Conservation (phyloP, 2,113 vertebrate species). For the Coturnix japonica region DNA sequence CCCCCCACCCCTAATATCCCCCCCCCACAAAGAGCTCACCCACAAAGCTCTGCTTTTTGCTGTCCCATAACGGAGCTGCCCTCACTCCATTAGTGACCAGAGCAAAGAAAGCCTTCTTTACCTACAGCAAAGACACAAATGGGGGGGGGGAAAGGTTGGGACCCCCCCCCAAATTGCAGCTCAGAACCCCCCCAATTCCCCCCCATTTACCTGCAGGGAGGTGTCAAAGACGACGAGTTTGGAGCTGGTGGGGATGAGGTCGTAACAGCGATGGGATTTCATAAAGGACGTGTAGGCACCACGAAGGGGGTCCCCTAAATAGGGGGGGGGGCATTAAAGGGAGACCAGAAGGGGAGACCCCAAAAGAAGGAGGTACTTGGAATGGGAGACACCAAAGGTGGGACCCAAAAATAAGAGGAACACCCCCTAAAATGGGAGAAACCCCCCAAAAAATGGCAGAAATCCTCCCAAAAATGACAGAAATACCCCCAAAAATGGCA, state of each 20-base stretch:
- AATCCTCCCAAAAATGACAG: no score
- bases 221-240: slow-evolving; percentile 98
- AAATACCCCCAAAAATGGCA: no score
- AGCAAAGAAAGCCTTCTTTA: slow-evolving; percentile 98
- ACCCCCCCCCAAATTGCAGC: no score
- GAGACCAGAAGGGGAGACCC: neutral
- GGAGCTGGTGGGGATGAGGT: slow-evolving; percentile 97
- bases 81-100: slow-evolving; percentile 96
- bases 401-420: no score
- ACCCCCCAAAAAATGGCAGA: no score
- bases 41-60: slow-evolving; percentile 96
- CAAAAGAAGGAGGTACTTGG: no score
- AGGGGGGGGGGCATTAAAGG: no score
- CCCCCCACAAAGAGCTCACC: slow-evolving; percentile 76
- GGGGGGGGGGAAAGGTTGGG: no score
- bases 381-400: no score
- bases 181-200: slow-evolving; percentile 51
- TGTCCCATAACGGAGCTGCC: slow-evolving; percentile 96
- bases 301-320: slow-evolving; percentile 82
- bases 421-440: no score
- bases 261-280: slow-evolving; percentile 97
- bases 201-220: slow-evolving; percentile 82
- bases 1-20: neutral
- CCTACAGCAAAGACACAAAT: no score
- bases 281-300: slow-evolving; percentile 92